Evolutionary conservation across 2,797 vertebrate species (phyloP), one percentile per base, ranked within the genome.

Genomic region (Alauda arvensis): DNA sequence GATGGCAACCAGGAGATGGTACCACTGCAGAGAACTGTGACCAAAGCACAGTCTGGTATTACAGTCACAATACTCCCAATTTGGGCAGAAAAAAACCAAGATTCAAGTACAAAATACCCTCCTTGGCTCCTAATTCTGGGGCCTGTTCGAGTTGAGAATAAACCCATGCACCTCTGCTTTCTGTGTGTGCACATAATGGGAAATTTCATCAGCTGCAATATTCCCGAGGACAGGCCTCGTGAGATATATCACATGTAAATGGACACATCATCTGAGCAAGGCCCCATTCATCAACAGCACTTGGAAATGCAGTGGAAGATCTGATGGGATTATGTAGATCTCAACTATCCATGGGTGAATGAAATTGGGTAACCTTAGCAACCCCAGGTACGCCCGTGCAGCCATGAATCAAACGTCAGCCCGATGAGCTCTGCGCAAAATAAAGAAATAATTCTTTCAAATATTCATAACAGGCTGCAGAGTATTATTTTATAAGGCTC

Each of bases 301-400:
- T 97, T 96, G 96, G 98, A 98, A 98, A 98, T 97, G 96, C 96
- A 95, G 96, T 97, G 98, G 98, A 97, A 97, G 98, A 98, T 98
- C 97, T 98, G 98, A 98, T 98, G 98, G 98, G 98, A 99, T 99
- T 99, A 98, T 99, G 98, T 98, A 99, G 98, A 99, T 99, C 98
- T 98, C 97, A 97, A 97, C 97, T 97, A 98, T 98, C 98, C 97
- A 95, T 88, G 98, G 98, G 98, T 98, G 97, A 98, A 98, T 98
- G 98, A 98, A 98, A 98, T 97, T 98, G 98, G 97, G 98, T 99
- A 99, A 98, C 98, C 98, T 98, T 99, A 98, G 98, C 98, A 99
- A 99, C 99, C 98, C 95, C 98, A 99, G 98, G 98, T 99, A 96
- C 95, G 95, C 96, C 87, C 92, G 95, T 91, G 92, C 96, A 93